Base-by-base conservation (phyloP, 2,888 invertebrate species). In the Mythimna ferrago region DNA sequence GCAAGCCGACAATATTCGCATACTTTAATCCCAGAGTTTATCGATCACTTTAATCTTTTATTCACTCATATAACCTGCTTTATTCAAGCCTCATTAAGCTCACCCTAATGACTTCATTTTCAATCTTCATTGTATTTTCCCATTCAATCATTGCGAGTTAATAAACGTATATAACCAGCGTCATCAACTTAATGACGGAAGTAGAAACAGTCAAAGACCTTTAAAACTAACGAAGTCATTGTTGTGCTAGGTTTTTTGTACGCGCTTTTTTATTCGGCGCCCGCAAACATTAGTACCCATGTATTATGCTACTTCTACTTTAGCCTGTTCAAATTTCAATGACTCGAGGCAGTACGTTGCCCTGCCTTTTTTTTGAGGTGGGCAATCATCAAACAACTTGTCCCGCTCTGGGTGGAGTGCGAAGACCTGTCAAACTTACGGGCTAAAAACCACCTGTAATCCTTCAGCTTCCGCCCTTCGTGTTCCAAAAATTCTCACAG, bases 151-250 rank as follows among this genome's bases (percentile, higher is more conserved):
- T 48, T 41, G 32, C 32, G 32, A 56, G 48, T 57, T 73, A 51
- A 48, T 76, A 66, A 76, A 73, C 68, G 51, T 51, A 7, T 4
- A 2, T 21, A 14, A 6, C 2, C 6, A 11, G 32, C 16, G 21
- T 69, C 35, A 44, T 35, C 16, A 7, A 44, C 16, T 16, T 16
- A n/a, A 26, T 60, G 58, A 71, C 35, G 74, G 79, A 54, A 19
- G 71, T 78, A 7, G 26, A 16, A 38, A 61, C 60, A 71, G 78
- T 78, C 74, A 71, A 61, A 71, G 48, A 71, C 79, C 79, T 69
- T 53, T 16, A 44, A 35, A 58, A 21, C 16, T 19, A 21, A 2
- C 44, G 19, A 60, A 32, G 35, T 78, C 54, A 78, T 78, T 78
- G 44, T 48, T 66, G 44, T 16, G 51, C n/a, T 38, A 26, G 44